Evolutionary conservation across 2,797 vertebrate species (phyloP).

Genomic region (Rhinichthys osculus): DNA sequence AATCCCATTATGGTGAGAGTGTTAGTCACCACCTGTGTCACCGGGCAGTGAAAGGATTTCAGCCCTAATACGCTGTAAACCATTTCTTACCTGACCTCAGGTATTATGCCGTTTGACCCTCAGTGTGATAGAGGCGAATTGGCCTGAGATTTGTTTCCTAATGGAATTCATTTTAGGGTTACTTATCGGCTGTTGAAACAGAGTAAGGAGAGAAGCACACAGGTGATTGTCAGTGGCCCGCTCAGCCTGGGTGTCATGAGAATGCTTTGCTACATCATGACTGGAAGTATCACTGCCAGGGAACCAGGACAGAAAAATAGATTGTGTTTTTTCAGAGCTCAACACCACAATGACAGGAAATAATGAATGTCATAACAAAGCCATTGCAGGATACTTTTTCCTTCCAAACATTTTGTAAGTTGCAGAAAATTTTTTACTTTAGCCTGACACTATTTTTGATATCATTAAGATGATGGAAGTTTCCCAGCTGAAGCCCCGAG

Average conservation of each 20-base stretch:
- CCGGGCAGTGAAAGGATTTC: conserved; percentile 56
- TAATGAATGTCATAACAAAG: conserved; percentile 44
- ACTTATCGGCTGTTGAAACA: conserved; percentile 56
- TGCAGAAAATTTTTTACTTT: not conserved
- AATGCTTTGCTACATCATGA: conserved; percentile 60
- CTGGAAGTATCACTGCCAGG: conserved; percentile 49
- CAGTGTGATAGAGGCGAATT: conserved; percentile 51
- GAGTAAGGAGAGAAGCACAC: conserved; percentile 62
- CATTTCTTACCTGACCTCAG: conserved; percentile 66
- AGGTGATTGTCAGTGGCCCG: conserved; percentile 51
- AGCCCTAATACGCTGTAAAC: conserved; percentile 64
- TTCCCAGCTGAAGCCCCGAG: conserved; percentile 63
- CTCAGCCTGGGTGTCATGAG: conserved; percentile 42
- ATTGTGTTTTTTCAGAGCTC: conserved; percentile 37
- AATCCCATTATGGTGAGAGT: conserved; percentile 62
- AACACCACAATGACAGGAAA: conserved; percentile 49
- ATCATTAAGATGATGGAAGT: conserved; percentile 63
- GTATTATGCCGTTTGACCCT: conserved; percentile 66
- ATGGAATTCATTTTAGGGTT: conserved; percentile 70
- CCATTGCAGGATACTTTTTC: not conserved
- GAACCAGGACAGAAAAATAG: conserved; percentile 62
- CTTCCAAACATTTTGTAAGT: conserved; percentile 26
- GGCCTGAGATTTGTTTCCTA: conserved; percentile 61
- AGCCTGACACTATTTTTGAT: conserved; percentile 66
- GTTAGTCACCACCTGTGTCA: conserved; percentile 58